Base-by-base conservation (phyloP, 1,140 invertebrate genomes). In the Zelostemma sp. region DNA sequence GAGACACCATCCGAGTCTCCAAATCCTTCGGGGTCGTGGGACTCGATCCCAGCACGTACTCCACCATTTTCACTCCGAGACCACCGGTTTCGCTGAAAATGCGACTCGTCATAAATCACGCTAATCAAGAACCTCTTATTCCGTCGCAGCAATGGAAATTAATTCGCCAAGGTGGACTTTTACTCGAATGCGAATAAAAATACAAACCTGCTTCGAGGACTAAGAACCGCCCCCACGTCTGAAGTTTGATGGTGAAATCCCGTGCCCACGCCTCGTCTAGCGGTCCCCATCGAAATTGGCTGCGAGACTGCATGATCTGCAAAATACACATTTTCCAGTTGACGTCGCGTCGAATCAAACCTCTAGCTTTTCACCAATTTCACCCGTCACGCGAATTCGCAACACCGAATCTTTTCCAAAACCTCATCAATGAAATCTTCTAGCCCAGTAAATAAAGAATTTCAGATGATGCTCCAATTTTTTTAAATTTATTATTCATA, bases 11-110 rank as follows among this genome's bases (percentile, higher is more conserved):
- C 60, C 92, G 86, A 17, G 90, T 89, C 75, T 95, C 93, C 62
- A 91, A 74, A 64, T 89, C 86, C 61, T 85, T 86, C n/a, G 89
- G 87, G 55, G 88, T 90, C 33, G 94, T 96, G 6, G 96, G 96
- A 46, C 96, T 97, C 54, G 93, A 93, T 54, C 93, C 72, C 61
- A 99, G 88, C 40, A 98, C 95, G 80, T 98, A 98, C 86, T 98
- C 96, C n/a, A 97, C 96, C 95, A 99, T 98, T 88, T 98, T 98
- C 50, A 97, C 94, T 53, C 95, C 95, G 50, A 98, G 89, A 21
- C 94, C 94, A 54, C 92, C 89, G 61, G 92, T 93, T 72, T 92
- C 90, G 58, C 84, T 86, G 73, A 9, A 78, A 80, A 56, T 62
- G 33, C 45, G 31, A 60, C 62, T 68, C 63, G 55, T 49, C 64